A percentile compares a stretch with the other conserved stretches of the same genome.
Evolutionary conservation across 2,888 invertebrate species (phyloP).

Genomic region (Hyles lineata): DNA sequence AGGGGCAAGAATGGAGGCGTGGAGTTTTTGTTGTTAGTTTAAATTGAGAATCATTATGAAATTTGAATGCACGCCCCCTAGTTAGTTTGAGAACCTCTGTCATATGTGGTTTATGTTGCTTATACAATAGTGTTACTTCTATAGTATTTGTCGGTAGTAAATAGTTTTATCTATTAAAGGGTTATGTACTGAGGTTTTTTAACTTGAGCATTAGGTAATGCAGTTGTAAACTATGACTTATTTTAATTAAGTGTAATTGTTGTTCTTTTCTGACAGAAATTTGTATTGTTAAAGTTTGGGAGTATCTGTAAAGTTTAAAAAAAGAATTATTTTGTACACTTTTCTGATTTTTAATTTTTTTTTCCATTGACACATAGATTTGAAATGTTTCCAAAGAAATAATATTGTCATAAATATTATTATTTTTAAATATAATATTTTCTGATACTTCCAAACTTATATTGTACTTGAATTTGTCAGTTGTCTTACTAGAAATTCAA

Average conservation of each 20-base stretch:
- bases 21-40: background rate
- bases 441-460: no score
- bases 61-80: background rate
- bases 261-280: background rate
- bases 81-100: constrained; percentile 2
- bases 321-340: background rate
- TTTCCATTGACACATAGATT: background rate
- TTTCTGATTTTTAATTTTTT: no score
- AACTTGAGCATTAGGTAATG: no score
- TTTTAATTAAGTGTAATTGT: no score
- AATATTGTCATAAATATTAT: no score
- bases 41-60: background rate
- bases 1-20: background rate
- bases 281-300: background rate
- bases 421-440: no score
- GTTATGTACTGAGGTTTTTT: background rate
- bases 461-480: no score
- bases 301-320: background rate
- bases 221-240: no score
- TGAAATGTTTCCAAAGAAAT: background rate
- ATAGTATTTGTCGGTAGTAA: background rate
- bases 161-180: background rate
- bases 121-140: background rate
- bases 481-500: no score
- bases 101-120: background rate